These are phyloP conservation scores for Turritopsis rubra DNA, from an alignment of 30 jellyfish, hydroid and myxozoan genomes.

Conservation along the genomic window DNA sequence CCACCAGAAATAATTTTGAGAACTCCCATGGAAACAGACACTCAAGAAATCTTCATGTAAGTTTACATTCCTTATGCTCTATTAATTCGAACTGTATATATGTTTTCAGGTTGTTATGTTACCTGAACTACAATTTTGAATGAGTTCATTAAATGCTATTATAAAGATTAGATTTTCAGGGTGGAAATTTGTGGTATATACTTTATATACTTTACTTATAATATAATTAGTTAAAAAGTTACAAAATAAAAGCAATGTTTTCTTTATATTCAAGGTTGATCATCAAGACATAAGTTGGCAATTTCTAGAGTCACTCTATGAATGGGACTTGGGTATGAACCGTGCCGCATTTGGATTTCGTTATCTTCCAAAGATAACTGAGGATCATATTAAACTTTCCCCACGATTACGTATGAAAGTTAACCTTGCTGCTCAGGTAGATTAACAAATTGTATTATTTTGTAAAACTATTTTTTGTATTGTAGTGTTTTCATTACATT, in stretches of 20 bases:
- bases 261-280: conserved; percentile 5
- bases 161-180: too few species aligned
- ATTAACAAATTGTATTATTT: neutral
- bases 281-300: conserved; percentile 14
- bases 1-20: conserved; percentile 28
- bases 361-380: conserved; percentile 6
- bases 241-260: too few species aligned
- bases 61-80: neutral
- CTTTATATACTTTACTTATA: too few species aligned
- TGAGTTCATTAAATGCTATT: neutral
- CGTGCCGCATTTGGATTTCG: conserved; percentile 25
- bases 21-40: conserved; percentile 24
- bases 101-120: neutral
- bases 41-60: conserved; percentile 16
- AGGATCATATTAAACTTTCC: conserved; percentile 10
- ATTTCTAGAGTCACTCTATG: neutral
- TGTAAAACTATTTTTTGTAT: neutral
- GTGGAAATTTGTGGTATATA: too few species aligned
- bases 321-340: conserved; percentile 21
- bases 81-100: neutral
- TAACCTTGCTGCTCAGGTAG: conserved; percentile 29
- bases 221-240: too few species aligned
- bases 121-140: neutral
- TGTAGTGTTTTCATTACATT: too few species aligned
- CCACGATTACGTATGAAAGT: conserved; percentile 21